Conservation (phyloP, 2,113 vertebrate genomes). For the Urocynchramus pylzowi region DNA sequence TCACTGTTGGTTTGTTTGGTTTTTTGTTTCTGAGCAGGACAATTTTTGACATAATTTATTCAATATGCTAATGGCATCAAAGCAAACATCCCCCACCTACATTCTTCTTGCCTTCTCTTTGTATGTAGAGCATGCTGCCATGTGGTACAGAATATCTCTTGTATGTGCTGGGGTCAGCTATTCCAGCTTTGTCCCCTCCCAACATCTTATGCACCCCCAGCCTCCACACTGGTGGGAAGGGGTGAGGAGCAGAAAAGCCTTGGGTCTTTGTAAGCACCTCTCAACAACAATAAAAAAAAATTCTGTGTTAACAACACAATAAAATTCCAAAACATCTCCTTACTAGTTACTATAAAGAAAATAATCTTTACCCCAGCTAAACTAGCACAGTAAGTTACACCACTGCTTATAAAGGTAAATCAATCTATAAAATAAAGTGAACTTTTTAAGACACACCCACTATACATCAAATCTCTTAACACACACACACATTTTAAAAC, state of each 20-base stretch:
- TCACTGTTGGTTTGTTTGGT: background rate
- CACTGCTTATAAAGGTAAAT: background rate
- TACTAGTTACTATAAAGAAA: background rate
- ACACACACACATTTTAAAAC: background rate
- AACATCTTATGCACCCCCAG: no score
- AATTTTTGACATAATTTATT: background rate
- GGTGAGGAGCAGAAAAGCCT: background rate
- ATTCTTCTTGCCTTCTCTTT: background rate
- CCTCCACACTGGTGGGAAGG: background rate
- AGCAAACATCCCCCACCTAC: fast-evolving
- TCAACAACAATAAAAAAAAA: background rate
- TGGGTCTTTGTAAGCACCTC: background rate
- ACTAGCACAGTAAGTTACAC: background rate
- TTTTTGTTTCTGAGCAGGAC: background rate
- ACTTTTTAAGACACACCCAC: background rate
- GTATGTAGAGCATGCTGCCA: background rate
- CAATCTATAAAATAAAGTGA: background rate
- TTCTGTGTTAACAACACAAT: background rate
- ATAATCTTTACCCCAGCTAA: background rate
- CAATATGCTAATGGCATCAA: background rate
- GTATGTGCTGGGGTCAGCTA: background rate
- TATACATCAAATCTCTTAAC: background rate
- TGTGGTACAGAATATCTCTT: background rate
- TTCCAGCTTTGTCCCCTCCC: background rate
- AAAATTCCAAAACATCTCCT: background rate